Evolutionary conservation across 2,113 vertebrate species (phyloP).

Genomic region (Epinephelus cyanopodus): DNA sequence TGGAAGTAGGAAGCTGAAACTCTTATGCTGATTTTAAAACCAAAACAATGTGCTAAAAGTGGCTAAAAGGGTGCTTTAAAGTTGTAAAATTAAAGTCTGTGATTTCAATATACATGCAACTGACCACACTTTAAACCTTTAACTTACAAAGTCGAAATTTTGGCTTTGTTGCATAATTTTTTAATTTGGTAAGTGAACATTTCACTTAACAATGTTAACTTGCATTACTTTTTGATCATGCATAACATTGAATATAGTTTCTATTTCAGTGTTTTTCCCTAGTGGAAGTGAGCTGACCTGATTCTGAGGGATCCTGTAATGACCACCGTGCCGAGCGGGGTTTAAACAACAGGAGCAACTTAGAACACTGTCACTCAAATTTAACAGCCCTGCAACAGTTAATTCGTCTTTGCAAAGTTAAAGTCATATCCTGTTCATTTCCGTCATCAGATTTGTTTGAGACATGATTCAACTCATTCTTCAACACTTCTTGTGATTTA

Average conservation of each 20-base stretch:
- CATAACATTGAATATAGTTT: not conserved
- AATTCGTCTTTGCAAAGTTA: not conserved
- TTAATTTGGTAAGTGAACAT: too few species aligned
- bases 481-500: not conserved
- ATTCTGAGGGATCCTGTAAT: not conserved
- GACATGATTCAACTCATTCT: not conserved
- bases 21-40: not conserved
- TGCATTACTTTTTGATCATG: not conserved
- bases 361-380: not conserved
- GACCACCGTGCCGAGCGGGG: not conserved
- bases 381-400: not conserved
- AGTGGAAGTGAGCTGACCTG: not conserved
- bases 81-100: not conserved
- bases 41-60: not conserved
- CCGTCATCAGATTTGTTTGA: not conserved
- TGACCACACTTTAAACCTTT: too few species aligned
- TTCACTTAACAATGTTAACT: too few species aligned
- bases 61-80: not conserved
- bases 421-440: not conserved
- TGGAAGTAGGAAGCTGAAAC: not conserved
- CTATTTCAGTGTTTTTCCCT: not conserved
- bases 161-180: too few species aligned
- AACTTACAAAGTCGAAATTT: too few species aligned
- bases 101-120: not conserved
- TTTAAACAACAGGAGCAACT: not conserved